Percentiles rank a stretch among this genome's conserved stretches.
phyloP scores from a whole-genome alignment of 2,113 vertebrate species.

The Camelus dromedarius region DNA sequence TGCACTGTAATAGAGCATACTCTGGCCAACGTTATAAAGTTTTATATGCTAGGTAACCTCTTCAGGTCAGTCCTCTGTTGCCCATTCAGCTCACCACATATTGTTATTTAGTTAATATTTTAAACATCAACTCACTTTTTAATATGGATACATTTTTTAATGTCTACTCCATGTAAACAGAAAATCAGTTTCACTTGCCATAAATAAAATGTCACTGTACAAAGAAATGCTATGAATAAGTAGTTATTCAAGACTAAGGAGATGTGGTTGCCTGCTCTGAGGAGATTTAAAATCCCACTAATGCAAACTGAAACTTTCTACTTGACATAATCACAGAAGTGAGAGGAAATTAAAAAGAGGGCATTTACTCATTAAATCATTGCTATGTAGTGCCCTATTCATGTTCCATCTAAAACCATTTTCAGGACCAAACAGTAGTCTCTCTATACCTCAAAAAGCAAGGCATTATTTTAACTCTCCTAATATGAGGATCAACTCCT shows the following conservation, averaged over 20 bases:
- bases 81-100: neutral
- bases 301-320: conserved; percentile 9
- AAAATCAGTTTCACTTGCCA: conserved; percentile 46
- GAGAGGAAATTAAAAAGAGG: neutral
- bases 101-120: conserved; percentile 3
- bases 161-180: neutral
- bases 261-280: neutral
- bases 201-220: neutral
- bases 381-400: neutral
- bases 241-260: neutral
- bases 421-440: neutral
- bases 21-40: neutral
- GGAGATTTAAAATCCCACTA: neutral
- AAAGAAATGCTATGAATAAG: neutral
- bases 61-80: neutral
- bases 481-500: neutral
- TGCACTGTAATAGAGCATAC: neutral
- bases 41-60: neutral
- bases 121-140: neutral
- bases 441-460: neutral
- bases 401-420: neutral
- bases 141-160: neutral
- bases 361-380: neutral
- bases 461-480: neutral
- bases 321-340: neutral